These are phyloP conservation scores for Melikaiella ostensackeni DNA, from an alignment of 2,888 invertebrate genomes.

Conservation along the genomic window DNA sequence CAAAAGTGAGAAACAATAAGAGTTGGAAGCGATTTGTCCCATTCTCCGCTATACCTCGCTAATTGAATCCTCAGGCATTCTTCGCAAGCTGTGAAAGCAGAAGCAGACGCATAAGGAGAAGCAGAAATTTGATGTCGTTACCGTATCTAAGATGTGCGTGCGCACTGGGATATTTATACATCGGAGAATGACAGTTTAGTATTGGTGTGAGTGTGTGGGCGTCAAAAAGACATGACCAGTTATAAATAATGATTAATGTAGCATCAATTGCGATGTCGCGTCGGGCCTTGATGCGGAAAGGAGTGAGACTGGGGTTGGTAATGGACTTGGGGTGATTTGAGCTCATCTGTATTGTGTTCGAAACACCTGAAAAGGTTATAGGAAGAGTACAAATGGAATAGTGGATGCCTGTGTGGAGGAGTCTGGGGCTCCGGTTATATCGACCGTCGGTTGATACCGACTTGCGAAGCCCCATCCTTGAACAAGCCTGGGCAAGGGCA, in stretches of 20 bases:
- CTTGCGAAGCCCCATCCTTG: conserved; percentile 39
- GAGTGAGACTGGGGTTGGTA: background rate
- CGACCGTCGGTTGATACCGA: conserved; percentile 38
- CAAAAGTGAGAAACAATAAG: background rate
- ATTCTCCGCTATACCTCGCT: background rate
- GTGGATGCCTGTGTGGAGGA: conserved; percentile 34
- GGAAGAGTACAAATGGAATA: conserved; percentile 35
- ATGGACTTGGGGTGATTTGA: background rate
- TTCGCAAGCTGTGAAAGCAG: background rate
- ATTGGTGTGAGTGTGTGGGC: background rate
- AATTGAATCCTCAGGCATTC: conserved; percentile 1
- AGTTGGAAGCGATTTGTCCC: background rate
- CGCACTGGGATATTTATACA: conserved; percentile 3
- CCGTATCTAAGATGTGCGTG: background rate
- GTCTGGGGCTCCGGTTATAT: conserved; percentile 40
- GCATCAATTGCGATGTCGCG: background rate
- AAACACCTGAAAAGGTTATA: conserved; percentile 11
- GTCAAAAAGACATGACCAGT: background rate
- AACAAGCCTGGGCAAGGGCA: conserved; percentile 40
- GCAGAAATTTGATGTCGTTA: background rate
- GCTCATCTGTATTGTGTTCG: conserved; percentile 6
- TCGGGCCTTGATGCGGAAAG: background rate
- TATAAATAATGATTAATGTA: background rate
- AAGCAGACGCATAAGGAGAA: no score
- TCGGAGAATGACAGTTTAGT: background rate